Base-by-base conservation (phyloP, 2,797 vertebrate species). In the Enteromius argenteus region DNA sequence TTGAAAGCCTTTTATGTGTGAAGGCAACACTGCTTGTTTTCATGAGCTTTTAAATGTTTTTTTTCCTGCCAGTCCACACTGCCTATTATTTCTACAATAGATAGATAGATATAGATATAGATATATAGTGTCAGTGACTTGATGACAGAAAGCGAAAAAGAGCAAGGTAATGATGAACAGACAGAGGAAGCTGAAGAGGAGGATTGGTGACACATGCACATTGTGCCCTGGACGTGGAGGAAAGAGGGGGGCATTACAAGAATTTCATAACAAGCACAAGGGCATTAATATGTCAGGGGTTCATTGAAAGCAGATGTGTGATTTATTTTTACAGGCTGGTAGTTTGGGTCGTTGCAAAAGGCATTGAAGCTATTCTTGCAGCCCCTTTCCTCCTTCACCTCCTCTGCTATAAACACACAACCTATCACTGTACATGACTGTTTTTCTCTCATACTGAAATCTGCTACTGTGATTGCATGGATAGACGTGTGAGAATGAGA, bases 221-320 rank as follows among this genome's bases (percentile, higher is more conserved):
- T 81, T 81, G 58, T 81, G 60, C 72, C 13, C 46, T 30, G 81
- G 30, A 11, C 46, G 15, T 13, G 35, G 42, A 21, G 82, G 53
- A 67, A 60, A 62, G 66, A 42, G 79, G 80, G 71, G 84, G 51
- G 80, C 49, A 77, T 87, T 88, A 72, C 80, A 89, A 87, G 85
- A 89, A 87, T 90, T 87, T 89, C 80, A 88, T 90, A 88, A 90
- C 86, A 84, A 89, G 88, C 87, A 87, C 89, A 84, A 87, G 89
- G 83, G 84, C 87, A 88, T 92, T 90, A 89, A 90, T 89, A 88
- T 90, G 84, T 86, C 89, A 89, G 69, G 49, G 82, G 10, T 79
- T 89, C 87, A 91, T 85, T 89, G 84, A 81, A 89, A 89, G 77
- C 89, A 92, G 87, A 91, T 91, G 89, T 88, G 84, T 88, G 88